Base-by-base conservation (phyloP, 2,888 invertebrate genomes). In the Perizoma affinitatum region DNA sequence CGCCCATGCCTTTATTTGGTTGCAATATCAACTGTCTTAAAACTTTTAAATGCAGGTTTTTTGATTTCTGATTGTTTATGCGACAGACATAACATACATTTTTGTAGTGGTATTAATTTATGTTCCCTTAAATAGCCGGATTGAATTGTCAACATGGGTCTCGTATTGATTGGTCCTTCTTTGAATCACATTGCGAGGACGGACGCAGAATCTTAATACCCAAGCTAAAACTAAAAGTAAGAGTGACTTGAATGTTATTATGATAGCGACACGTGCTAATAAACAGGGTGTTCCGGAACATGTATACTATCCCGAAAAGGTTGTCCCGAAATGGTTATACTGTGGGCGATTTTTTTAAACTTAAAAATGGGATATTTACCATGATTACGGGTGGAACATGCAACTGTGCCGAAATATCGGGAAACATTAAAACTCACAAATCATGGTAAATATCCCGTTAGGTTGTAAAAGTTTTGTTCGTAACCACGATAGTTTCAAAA, bases 111-210 rank as follows among this genome's bases (percentile, higher is more conserved):
- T 54, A 62, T 68, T 70, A 62, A 67, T 68, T 66, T 68, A 65
- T 65, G 62, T 62, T 50, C 42, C 65, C 66, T 61, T 70, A 70
- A 65, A 66, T 48, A 61, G 63, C 58, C 51, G 61, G 66, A 72
- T 72, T 72, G 71, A 70, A 70, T 69, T 65, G 70, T 72, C 70
- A 72, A 70, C 70, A 60, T 63, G 56, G 46, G 66, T 58, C 62
- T 61, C 58, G 67, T 66, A 66, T 69, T 66, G 69, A 67, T 62
- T 54, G 62, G 56, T 56, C 58, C 63, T 66, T 65, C 66, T 63
- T 66, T 66, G 71, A 66, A 71, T 71, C 54, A 67, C 67, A 68
- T 69, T 62, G 54, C 40, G 7, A 51, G 42, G 33, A 64, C 58
- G 57, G 48, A 38, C 54, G 11, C 63, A 42, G 70, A 69, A 70